These are phyloP conservation scores for Caenorhabditis briggsae DNA, from an alignment of 1,140 invertebrate genomes.

Conservation along the genomic window DNA sequence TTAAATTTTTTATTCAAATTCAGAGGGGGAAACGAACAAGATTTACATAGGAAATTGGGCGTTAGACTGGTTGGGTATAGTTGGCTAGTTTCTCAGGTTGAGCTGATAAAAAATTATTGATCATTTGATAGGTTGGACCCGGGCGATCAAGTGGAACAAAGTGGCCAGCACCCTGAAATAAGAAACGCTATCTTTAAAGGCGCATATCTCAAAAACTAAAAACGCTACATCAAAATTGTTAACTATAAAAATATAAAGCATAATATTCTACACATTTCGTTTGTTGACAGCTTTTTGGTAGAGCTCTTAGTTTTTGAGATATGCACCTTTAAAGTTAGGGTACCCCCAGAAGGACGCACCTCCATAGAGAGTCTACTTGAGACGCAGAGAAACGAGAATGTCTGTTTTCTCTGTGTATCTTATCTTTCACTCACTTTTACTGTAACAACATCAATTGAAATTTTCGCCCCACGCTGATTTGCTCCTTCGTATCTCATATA, in stretches of 20 bases:
- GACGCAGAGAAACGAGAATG: too few species aligned
- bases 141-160: slow-evolving; percentile 81
- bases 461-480: neutral
- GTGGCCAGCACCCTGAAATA: slow-evolving; percentile 79
- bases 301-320: too few species aligned
- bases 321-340: too few species aligned
- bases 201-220: too few species aligned
- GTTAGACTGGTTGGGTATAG: slow-evolving; percentile 7
- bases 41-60: neutral
- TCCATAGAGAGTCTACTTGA: too few species aligned
- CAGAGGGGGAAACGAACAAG: neutral
- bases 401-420: neutral
- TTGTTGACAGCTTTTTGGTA: too few species aligned
- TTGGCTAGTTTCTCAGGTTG: slow-evolving; percentile 37
- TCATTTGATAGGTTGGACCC: slow-evolving; percentile 78
- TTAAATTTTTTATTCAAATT: slow-evolving; percentile 52
- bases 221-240: too few species aligned
- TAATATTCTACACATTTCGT: too few species aligned
- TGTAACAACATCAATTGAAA: slow-evolving; percentile 16
- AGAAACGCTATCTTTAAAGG: too few species aligned
- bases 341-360: too few species aligned
- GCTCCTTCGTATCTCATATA: slow-evolving; percentile 18
- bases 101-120: slow-evolving; percentile 71
- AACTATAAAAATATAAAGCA: too few species aligned
- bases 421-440: neutral